Evolutionary conservation across 1,140 invertebrate genomes (phyloP).

Genomic region (Brachionus asplanchnoidis): DNA sequence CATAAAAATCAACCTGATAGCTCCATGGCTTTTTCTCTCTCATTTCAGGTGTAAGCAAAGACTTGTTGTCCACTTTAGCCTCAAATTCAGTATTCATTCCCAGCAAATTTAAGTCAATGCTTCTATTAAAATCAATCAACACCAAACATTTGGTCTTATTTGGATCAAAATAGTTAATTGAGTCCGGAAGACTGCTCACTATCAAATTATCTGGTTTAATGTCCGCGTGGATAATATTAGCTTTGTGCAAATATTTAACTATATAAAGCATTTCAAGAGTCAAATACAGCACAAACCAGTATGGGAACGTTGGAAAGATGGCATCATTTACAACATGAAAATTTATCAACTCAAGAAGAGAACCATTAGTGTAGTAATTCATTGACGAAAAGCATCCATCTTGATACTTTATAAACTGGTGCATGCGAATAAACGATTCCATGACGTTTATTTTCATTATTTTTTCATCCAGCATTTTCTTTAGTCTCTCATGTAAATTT

Average conservation of each 20-base stretch:
- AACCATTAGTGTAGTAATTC: conserved; percentile 10
- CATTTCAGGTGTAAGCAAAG: conserved; percentile 22
- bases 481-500: conserved; percentile 3
- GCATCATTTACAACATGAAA: conserved; percentile 28
- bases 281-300: conserved; percentile 35
- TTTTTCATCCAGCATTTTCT: background rate
- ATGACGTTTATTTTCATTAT: conserved; percentile 24
- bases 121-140: conserved; percentile 37
- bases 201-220: conserved; percentile 37
- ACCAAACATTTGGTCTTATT: conserved; percentile 26
- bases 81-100: conserved; percentile 15
- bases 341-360: conserved; percentile 25
- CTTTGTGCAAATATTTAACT: conserved; percentile 31
- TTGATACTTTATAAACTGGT: conserved; percentile 39
- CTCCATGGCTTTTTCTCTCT: conserved; percentile 30
- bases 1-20: conserved; percentile 40
- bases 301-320: background rate
- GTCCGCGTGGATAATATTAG: conserved; percentile 30
- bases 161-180: conserved; percentile 31
- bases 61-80: conserved; percentile 36
- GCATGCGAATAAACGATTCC: conserved; percentile 38
- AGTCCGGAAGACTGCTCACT: background rate
- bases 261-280: conserved; percentile 33
- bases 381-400: conserved; percentile 31
- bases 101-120: conserved; percentile 20